These are phyloP conservation scores for Acleris cristana DNA, from an alignment of 2,888 invertebrate species.

Conservation along the genomic window DNA sequence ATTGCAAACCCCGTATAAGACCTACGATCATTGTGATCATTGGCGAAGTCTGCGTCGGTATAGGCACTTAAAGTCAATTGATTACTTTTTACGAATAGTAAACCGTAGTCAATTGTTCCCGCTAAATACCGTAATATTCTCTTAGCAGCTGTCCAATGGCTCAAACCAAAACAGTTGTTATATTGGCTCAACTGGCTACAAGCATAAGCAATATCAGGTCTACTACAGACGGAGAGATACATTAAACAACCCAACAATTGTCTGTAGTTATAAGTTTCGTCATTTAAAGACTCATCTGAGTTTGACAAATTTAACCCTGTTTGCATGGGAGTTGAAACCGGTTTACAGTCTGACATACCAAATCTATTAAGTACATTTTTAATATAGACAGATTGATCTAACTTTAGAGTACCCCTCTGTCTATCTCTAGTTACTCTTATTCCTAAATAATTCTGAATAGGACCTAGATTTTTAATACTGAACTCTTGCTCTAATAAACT, in stretches of 20 bases:
- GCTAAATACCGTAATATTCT: constrained; percentile 2
- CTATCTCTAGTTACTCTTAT: background rate
- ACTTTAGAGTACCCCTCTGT: background rate
- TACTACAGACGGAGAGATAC: constrained; percentile 39
- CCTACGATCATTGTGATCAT: background rate
- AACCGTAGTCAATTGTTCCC: background rate
- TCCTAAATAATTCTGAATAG: background rate
- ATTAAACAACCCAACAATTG: constrained; percentile 30
- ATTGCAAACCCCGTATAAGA: background rate
- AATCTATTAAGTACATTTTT: background rate
- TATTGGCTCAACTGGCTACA: constrained; percentile 40
- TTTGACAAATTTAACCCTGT: constrained; percentile 25
- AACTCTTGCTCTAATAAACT: background rate
- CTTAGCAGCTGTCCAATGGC: background rate
- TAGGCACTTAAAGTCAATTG: background rate
- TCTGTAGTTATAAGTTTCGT: constrained; percentile 5
- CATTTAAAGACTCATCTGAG: constrained; percentile 14
- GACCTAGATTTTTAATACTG: background rate
- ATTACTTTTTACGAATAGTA: background rate
- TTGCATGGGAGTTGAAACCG: constrained; percentile 36
- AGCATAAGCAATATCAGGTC: constrained; percentile 39
- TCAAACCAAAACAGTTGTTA: constrained; percentile 30
- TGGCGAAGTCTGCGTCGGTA: constrained; percentile 2
- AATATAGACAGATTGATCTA: background rate
- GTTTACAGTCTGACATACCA: constrained; percentile 32